Base-by-base conservation (phyloP, 2,797 vertebrate genomes). In the Phoxinus dragarum region DNA sequence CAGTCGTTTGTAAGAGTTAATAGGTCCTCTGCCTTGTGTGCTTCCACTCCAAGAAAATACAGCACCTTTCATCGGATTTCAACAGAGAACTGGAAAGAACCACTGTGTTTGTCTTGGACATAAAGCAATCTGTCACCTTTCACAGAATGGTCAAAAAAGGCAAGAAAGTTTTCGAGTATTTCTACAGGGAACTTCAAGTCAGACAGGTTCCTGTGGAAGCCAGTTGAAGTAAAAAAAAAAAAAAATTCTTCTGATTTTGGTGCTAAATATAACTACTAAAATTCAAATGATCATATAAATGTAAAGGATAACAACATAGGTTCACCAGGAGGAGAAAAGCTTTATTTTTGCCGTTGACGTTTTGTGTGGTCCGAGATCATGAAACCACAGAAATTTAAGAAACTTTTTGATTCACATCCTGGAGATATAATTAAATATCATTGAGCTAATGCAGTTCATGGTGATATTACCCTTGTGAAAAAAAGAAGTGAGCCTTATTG, bases 31-130 rank as follows among this genome's bases (percentile, higher is more conserved):
- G 92, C 86, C 91, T 75, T 84, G 71, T 67, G 86, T 87, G 89
- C 88, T 85, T 64, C 86, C 81, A 75, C 85, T 88, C 83, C 91
- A 89, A 87, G 79, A 91, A 91, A 93, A 87, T 80, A 84, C 74
- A 67, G 0, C 84, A 80, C 78, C 90, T 90, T 90, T 93, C 91
- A 89, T 88, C 88, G 80, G 86, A 66, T 90, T 72, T 77, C 82
- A 91, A 82, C 89, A 80, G 79, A 64, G 87, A 90, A 90, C 88
- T 56, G 34, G 78, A 68, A 87, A 87, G 86, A 89, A 87, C 68
- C 77, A 83, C 77, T 6, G 75, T 94, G 90, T 94, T 95, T 91
- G 87, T 93, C 88, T 94, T 94, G 93, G 93, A 93, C 36, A 23
- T 52, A 54, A 90, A 88, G 68, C 84, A 19, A 77, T 90, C 88